phyloP scores from a whole-genome alignment of 2,888 invertebrate genomes.

The Leucophenga maculata region DNA sequence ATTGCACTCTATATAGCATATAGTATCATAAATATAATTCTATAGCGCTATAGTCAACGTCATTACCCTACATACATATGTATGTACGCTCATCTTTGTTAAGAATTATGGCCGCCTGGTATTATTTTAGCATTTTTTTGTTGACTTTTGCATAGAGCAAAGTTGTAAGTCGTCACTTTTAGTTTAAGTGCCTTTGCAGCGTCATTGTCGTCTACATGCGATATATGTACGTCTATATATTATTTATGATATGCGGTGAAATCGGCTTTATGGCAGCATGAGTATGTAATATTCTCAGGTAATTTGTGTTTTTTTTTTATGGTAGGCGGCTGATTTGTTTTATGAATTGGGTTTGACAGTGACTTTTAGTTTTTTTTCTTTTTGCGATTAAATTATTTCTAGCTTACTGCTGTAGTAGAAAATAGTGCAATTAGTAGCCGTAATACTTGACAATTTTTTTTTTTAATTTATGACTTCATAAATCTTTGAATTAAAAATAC shows the following conservation, averaged over 20 bases:
- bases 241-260: constrained; percentile 67
- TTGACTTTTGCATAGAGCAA: not conserved
- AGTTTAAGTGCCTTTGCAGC: constrained; percentile 30
- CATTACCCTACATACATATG: not conserved
- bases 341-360: not conserved
- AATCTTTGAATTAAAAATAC: too few relatives aligned
- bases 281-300: constrained; percentile 54
- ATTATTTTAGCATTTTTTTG: not conserved
- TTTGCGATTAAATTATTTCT: too few relatives aligned
- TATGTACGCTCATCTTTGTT: not conserved
- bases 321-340: not conserved
- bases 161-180: constrained; percentile 32
- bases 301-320: constrained; percentile 25
- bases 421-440: too few relatives aligned
- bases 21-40: constrained; percentile 44
- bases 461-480: too few relatives aligned
- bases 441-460: too few relatives aligned
- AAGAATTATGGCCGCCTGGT: constrained; percentile 29
- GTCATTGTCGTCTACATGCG: not conserved
- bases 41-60: constrained; percentile 47
- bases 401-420: too few relatives aligned
- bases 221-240: constrained; percentile 38
- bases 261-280: constrained; percentile 60
- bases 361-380: constrained; percentile 6
- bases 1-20: constrained; percentile 45